phyloP scores from a whole-genome alignment of 2,797 vertebrate species.

The Sebastes nivosus region DNA sequence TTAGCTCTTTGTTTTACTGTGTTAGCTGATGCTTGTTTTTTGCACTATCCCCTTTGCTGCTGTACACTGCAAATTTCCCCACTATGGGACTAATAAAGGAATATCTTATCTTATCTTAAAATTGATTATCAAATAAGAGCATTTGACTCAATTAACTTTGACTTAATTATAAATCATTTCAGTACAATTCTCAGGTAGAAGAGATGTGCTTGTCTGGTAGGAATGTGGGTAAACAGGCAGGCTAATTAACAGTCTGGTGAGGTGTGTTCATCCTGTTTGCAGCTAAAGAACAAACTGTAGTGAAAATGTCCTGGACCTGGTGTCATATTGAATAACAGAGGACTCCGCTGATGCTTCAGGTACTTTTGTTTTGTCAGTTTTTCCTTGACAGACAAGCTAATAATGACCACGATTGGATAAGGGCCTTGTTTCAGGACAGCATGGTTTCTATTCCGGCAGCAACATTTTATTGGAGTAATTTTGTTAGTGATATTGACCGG shows the following conservation, averaged over 20 bases:
- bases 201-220: not conserved
- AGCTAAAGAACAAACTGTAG: not conserved
- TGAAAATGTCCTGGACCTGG: not conserved
- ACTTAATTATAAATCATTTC: not conserved
- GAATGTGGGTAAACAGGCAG: not conserved
- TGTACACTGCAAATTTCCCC: too few relatives aligned
- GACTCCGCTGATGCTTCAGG: not conserved
- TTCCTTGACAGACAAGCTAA: not conserved
- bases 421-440: too few relatives aligned
- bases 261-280: not conserved
- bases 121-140: too few relatives aligned
- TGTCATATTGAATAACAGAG: not conserved
- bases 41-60: too few relatives aligned
- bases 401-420: not conserved
- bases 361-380: not conserved
- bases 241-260: not conserved
- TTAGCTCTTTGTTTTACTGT: too few relatives aligned
- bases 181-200: too few relatives aligned
- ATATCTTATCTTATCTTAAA: too few relatives aligned
- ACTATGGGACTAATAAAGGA: too few relatives aligned
- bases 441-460: too few relatives aligned
- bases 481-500: too few relatives aligned
- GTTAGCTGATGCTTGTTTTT: too few relatives aligned
- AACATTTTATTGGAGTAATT: too few relatives aligned
- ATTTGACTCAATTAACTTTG: not conserved